phyloP scores from a whole-genome alignment of 1,140 invertebrate species.

The Fopius arisanus region DNA sequence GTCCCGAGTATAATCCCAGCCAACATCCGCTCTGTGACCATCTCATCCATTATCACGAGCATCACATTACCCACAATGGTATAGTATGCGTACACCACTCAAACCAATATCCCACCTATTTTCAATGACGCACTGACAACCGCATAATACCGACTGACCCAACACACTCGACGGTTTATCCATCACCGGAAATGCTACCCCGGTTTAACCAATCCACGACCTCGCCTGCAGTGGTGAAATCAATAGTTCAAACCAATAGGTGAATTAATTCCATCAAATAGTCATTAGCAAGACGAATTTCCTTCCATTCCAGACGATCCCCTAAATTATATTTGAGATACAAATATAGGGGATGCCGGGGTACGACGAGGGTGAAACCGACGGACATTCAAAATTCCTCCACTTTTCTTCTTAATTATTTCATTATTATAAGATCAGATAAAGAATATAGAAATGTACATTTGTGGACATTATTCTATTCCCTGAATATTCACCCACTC shows the following conservation, averaged over 20 bases:
- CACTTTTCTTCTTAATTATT: no score
- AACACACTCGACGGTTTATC: constrained; percentile 17
- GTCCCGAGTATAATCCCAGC: constrained; percentile 62
- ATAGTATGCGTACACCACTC: constrained; percentile 30
- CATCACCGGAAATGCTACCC: constrained; percentile 29
- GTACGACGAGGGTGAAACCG: no score
- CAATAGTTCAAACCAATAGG: neutral
- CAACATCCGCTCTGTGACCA: constrained; percentile 60
- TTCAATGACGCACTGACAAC: neutral
- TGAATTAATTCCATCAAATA: neutral
- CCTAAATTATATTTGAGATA: no score
- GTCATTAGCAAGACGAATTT: neutral
- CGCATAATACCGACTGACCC: constrained; percentile 15
- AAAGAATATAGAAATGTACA: no score
- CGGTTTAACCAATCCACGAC: neutral
- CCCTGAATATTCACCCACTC: no score
- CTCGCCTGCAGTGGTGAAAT: neutral
- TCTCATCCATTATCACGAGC: constrained; percentile 65
- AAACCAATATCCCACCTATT: constrained; percentile 1
- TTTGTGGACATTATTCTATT: no score
- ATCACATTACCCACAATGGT: constrained; percentile 60
- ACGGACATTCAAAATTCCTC: no score
- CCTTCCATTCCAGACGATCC: neutral
- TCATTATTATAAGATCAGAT: no score
- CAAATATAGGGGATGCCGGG: no score